Percentiles rank a stretch among this genome's conserved stretches.
phyloP scores from a whole-genome alignment of 2,113 vertebrate species.

The Glaucidium brasilianum region DNA sequence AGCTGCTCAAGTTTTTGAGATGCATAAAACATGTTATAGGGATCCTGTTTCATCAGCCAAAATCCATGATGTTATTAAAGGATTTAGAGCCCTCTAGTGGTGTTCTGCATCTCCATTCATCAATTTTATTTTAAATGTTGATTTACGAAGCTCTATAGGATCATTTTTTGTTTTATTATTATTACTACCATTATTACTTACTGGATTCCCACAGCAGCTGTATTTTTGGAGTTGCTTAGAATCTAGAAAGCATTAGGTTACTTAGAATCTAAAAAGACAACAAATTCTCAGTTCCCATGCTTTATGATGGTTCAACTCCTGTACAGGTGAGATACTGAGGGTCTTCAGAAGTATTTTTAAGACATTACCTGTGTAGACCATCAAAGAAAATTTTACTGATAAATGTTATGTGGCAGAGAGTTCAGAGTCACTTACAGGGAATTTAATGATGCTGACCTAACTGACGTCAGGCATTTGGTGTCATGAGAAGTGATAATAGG shows the following conservation, averaged over 20 bases:
- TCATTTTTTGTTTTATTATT: not conserved
- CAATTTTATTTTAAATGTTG: not conserved
- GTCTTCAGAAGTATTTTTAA: not conserved
- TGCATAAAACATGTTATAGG: not conserved
- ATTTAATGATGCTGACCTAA: not conserved
- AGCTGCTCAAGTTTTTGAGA: not conserved
- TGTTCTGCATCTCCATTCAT: not conserved
- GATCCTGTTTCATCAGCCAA: not conserved
- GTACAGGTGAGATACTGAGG: not conserved
- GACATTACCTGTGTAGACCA: not conserved
- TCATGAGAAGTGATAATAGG: not conserved
- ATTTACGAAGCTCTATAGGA: not conserved
- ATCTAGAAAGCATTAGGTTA: not conserved
- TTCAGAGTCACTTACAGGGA: not conserved
- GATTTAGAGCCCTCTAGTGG: conserved; percentile 60
- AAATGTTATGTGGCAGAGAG: not conserved
- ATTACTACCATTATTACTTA: not conserved
- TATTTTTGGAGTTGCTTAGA: not conserved
- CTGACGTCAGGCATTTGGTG: not conserved
- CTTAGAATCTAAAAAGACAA: not conserved
- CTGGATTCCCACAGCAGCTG: not conserved
- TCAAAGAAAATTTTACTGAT: not conserved
- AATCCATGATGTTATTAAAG: not conserved
- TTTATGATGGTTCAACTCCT: not conserved
- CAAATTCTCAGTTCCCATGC: not conserved